Conservation (phyloP, 2,113 vertebrate genomes). For the Hyperopisus bebe region DNA sequence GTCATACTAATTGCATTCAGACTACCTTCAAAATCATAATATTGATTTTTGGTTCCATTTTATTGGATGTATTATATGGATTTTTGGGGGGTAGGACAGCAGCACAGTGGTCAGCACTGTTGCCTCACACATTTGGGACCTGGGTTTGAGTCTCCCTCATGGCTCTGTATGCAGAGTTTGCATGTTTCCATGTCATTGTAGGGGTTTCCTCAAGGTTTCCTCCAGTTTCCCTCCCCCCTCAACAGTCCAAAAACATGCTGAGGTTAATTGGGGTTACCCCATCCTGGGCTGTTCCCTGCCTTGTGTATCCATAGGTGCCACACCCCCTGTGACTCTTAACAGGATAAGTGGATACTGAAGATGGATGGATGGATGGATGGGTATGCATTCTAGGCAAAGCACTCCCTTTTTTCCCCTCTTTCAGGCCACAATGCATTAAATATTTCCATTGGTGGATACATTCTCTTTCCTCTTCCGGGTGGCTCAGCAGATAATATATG, state of each 20-base stretch:
- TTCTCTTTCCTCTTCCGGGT: slow-evolving; percentile 60
- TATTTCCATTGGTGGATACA: too few species aligned
- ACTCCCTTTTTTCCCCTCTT: neutral
- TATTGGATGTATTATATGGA: neutral
- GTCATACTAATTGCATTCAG: neutral
- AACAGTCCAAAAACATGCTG: neutral
- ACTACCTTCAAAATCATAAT: neutral
- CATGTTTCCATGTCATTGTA: neutral
- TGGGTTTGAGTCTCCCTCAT: neutral
- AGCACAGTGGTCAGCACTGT: neutral
- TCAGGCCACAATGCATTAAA: neutral
- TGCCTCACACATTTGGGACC: neutral
- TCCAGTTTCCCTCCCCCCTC: neutral
- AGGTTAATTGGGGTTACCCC: neutral
- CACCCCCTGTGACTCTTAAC: neutral
- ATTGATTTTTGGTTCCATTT: neutral
- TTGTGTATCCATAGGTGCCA: neutral
- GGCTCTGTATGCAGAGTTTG: neutral
- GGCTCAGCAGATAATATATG: slow-evolving; percentile 58
- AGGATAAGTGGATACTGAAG: neutral
- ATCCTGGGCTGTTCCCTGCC: neutral
- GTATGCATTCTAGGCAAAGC: neutral
- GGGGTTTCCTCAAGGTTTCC: too few species aligned
- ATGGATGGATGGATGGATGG: neutral
- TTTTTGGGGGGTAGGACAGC: neutral